Percentiles rank a stretch among this genome's conserved stretches.
Conservation (phyloP, 2,888 invertebrate genomes). For the Eudemis profundana region DNA sequence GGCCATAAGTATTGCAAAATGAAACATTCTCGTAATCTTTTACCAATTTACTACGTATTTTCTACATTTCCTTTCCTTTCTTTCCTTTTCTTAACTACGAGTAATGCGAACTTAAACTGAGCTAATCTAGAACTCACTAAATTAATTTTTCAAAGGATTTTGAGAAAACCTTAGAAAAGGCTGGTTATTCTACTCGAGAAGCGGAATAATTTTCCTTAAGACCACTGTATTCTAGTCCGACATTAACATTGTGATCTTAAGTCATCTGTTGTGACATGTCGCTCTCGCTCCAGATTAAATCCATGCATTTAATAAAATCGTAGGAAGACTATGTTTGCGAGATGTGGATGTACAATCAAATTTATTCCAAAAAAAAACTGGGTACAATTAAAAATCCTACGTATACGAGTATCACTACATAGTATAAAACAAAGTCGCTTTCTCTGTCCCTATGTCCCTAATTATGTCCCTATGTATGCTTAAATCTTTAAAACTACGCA, state of each 20-base stretch:
- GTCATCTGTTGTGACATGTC: no score
- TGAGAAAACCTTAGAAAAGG: conserved; percentile 18
- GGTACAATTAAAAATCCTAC: no score
- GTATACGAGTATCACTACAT: no score
- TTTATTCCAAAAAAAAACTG: no score
- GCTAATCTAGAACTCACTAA: conserved; percentile 33
- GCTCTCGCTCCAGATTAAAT: no score
- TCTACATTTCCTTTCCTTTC: not conserved
- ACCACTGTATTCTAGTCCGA: not conserved
- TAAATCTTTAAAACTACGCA: no score
- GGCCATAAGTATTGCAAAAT: not conserved
- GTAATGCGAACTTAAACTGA: conserved; percentile 8
- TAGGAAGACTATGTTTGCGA: no score
- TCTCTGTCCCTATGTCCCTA: no score
- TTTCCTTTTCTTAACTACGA: not conserved
- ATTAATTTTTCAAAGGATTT: conserved; percentile 27
- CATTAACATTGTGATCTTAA: not conserved
- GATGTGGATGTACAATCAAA: no score
- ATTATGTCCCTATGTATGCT: no score
- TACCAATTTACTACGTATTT: not conserved
- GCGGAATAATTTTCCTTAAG: conserved; percentile 5
- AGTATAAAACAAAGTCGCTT: no score
- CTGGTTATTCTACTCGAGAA: not conserved
- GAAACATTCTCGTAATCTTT: not conserved
- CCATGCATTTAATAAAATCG: no score